Evolutionary conservation across 2,888 invertebrate genomes (phyloP).

Genomic region (Neoscelio sp.): DNA sequence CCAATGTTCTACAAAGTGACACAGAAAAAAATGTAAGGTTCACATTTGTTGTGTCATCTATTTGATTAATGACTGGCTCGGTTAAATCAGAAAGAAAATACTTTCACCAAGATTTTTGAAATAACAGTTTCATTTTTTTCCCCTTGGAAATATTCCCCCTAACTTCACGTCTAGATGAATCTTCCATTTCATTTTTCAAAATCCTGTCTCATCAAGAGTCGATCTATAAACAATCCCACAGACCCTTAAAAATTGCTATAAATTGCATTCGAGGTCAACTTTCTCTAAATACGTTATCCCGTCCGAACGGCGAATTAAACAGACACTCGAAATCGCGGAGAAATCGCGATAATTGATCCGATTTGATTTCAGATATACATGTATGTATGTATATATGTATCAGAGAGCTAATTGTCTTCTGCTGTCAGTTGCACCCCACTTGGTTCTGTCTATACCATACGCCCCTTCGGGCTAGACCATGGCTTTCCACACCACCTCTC

Average conservation of each 20-base stretch:
- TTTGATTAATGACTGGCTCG: no score
- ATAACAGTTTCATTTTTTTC: no score
- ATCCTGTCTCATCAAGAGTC: no score
- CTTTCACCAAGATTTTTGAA: no score
- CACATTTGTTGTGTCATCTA: no score
- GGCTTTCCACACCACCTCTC: slow-evolving; percentile 71
- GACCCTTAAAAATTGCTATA: slow-evolving; percentile 28
- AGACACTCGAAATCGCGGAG: slow-evolving; percentile 24
- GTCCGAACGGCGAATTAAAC: slow-evolving; percentile 18
- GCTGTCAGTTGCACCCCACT: slow-evolving; percentile 83
- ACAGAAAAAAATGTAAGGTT: no score
- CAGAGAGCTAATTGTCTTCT: slow-evolving; percentile 83
- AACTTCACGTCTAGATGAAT: no score
- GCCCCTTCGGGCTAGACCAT: slow-evolving; percentile 77
- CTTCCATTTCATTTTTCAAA: no score
- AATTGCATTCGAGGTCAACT: slow-evolving; percentile 42
- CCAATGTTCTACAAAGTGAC: slow-evolving; percentile 1
- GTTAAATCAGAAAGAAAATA: no score
- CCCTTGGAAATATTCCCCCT: no score
- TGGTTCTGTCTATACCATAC: slow-evolving; percentile 82
- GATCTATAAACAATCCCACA: slow-evolving; percentile 13
- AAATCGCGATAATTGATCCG: slow-evolving; percentile 52
- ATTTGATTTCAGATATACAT: slow-evolving; percentile 48
- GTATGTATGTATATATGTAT: slow-evolving; percentile 78
- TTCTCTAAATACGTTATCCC: slow-evolving; percentile 33